Evolutionary conservation across 2,888 invertebrate genomes (phyloP), one percentile per base, ranked within the genome.

Genomic region (Pedicia rivosa): DNA sequence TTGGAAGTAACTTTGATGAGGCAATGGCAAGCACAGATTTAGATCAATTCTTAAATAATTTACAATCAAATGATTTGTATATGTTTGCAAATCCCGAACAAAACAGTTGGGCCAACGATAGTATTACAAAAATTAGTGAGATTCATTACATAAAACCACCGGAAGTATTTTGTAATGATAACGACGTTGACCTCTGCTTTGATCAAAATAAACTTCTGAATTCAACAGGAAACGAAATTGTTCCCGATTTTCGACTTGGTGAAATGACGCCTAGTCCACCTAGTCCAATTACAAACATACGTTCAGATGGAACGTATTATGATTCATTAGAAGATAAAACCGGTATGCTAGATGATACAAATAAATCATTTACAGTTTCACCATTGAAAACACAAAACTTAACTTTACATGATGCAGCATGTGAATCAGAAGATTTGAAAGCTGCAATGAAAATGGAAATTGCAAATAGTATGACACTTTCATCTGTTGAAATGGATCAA

Each of bases 1-100:
- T 72, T 14, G 64, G 64, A 45, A 66, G 66, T 39, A 63, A 65
- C 46, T 66, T 67, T 36, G 67, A 67, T 46, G 70, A 72, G 26
- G 56, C 59, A 5, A 49, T 62, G 3, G 60, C 65, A 16, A 70
- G 68, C 43, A 64, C 72, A n/a, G 74, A 78, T 50, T 60, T 79
- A 35, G 78, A 79, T 53, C 68, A 67, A 42, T 79, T 76, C 54
- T 62, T 80, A 32, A 70, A 73, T 47, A 72, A 76, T 44, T 59
- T 79, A 42, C 72, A 72, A 50, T 64, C 69, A 2, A 64, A 63
- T 37, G 67, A 66, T 42, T 54, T 64, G n/a, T 46, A 54, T 37
- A 26, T 62, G 44, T n/a, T n/a, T 5, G 14, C 20, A 16, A 26
- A 25, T 9, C 15, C n/a, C 12, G 54, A 55, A 39, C 55, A 52